Percentiles rank a stretch among this genome's conserved stretches.
Evolutionary conservation across 2,888 invertebrate species (phyloP).

Genomic region (Zaprionus obscuricornis): DNA sequence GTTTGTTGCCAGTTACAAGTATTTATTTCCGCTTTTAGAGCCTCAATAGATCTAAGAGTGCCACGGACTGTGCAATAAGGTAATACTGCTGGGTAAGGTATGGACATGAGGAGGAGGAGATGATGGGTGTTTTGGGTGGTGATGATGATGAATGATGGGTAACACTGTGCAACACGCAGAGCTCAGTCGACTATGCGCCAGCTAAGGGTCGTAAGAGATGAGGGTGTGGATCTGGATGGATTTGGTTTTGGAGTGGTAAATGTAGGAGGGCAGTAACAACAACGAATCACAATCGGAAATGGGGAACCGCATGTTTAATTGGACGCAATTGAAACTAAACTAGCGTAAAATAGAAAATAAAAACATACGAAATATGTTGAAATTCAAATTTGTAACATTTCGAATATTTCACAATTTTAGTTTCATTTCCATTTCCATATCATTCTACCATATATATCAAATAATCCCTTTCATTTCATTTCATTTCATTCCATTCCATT

Average conservation of each 20-base stretch:
- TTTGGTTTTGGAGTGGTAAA: background rate
- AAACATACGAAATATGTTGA: constrained; percentile 18
- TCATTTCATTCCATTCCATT: constrained; percentile 1
- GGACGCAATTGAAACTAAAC: constrained; percentile 79
- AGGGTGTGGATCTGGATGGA: background rate
- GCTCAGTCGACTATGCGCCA: constrained; percentile 28
- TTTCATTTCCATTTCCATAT: constrained; percentile 12
- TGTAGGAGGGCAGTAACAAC: background rate
- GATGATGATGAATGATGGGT: too few species aligned
- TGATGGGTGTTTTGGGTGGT: too few species aligned
- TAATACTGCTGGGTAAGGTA: too few species aligned
- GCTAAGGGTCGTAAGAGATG: background rate
- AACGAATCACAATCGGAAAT: constrained; percentile 63
- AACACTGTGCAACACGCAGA: constrained; percentile 53
- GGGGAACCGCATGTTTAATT: constrained; percentile 72
- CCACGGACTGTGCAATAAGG: background rate
- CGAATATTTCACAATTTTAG: constrained; percentile 3
- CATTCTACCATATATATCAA: too few species aligned
- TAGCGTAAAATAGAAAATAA: constrained; percentile 74
- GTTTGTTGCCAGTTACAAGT: constrained; percentile 10
- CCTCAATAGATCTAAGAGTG: background rate
- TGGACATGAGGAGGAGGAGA: too few species aligned
- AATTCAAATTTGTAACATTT: constrained; percentile 17
- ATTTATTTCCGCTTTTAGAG: constrained; percentile 24
- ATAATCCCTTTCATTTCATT: constrained; percentile 1